A percentile compares a stretch with the other conserved stretches of the same genome.
Evolutionary conservation across 2,888 invertebrate genomes (phyloP).

Genomic region (Thysanoteuthis rhombus): DNA sequence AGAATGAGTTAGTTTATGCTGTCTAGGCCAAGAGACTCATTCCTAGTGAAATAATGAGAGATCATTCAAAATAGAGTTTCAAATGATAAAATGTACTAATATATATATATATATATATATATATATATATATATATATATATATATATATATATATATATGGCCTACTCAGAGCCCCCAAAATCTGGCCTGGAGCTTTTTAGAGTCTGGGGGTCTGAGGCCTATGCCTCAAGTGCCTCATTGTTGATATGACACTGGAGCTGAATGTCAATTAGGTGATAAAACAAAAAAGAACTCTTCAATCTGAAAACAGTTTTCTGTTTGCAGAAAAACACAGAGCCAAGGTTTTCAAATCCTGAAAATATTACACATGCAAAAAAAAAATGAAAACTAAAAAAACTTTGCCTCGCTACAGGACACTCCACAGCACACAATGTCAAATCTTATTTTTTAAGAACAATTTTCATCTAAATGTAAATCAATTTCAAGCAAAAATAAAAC

Average conservation of each 20-base stretch:
- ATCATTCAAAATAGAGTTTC: too few relatives aligned
- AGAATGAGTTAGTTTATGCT: too few relatives aligned
- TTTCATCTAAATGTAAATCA: not conserved
- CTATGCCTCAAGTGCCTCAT: too few relatives aligned
- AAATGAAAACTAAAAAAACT: not conserved
- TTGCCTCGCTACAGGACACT: not conserved
- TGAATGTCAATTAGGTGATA: not conserved
- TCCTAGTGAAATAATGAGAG: too few relatives aligned
- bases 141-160: too few relatives aligned
- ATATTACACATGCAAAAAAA: not conserved
- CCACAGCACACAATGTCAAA: constrained; percentile 12
- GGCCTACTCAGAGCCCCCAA: too few relatives aligned
- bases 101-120: too few relatives aligned
- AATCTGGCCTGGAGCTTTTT: too few relatives aligned
- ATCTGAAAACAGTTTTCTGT: not conserved
- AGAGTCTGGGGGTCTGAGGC: too few relatives aligned
- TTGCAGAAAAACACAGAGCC: not conserved
- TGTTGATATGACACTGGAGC: not conserved
- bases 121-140: too few relatives aligned
- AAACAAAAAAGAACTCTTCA: not conserved
- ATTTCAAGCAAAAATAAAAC: constrained; percentile 12
- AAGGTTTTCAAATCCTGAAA: not conserved
- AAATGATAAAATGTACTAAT: too few relatives aligned
- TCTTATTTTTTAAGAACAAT: not conserved
- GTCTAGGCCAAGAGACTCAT: too few relatives aligned